Evolutionary conservation across 2,113 vertebrate genomes (phyloP).

Genomic region (Callaeas wilsoni): DNA sequence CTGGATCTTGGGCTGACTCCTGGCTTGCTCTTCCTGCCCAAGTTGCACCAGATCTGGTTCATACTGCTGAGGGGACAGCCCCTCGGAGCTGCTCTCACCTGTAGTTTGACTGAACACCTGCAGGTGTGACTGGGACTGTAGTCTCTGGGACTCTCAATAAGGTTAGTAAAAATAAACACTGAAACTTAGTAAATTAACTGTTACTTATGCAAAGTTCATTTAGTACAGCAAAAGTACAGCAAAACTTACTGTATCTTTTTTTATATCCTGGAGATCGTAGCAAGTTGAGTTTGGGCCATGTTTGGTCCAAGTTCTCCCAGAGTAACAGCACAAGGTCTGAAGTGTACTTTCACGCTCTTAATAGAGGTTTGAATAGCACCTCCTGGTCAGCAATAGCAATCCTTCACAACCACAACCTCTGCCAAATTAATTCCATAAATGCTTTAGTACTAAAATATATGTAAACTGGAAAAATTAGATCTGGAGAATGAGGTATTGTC

Average conservation of each 20-base stretch:
- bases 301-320: not conserved
- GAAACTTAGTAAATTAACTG: not conserved
- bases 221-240: not conserved
- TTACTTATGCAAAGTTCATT: not conserved
- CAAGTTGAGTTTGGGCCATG: not conserved
- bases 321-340: not conserved
- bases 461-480: not conserved
- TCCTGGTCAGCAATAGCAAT: not conserved
- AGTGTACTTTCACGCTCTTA: not conserved
- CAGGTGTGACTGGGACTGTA: not conserved
- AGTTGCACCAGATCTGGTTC: accelerated
- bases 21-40: not conserved
- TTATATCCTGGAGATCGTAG: not conserved
- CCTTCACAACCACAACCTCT: not conserved
- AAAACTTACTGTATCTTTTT: not conserved
- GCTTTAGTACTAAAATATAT: not conserved
- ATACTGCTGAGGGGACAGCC: not conserved
- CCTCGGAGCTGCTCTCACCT: not conserved
- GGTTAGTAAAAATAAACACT: not conserved
- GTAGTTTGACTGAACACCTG: accelerated
- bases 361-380: not conserved
- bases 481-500: not conserved
- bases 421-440: constrained; percentile 10
- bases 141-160: not conserved
- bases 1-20: not conserved